These are phyloP conservation scores for Leuctra nigra DNA, from an alignment of 2,888 invertebrate genomes.

Conservation along the genomic window DNA sequence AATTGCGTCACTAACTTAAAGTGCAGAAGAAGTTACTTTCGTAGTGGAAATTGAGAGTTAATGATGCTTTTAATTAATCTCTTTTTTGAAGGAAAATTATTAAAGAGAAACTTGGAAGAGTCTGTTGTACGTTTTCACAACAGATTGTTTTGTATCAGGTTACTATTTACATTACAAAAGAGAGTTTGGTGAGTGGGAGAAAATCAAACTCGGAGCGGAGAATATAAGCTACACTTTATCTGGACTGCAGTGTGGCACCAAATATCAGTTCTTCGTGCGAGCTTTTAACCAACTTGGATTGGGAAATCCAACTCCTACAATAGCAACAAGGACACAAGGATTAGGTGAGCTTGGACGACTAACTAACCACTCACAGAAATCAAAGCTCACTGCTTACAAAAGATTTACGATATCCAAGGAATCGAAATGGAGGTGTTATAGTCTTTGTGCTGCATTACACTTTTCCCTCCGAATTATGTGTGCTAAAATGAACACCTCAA, in stretches of 20 bases:
- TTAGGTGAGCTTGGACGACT: too few species aligned
- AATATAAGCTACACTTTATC: constrained; percentile 29
- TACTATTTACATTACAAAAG: constrained; percentile 32
- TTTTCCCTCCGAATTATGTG: too few species aligned
- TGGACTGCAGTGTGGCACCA: constrained; percentile 32
- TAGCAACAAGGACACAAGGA: constrained; percentile 40
- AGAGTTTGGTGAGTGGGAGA: constrained; percentile 33
- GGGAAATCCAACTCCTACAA: constrained; percentile 36
- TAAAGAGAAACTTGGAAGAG: too few species aligned
- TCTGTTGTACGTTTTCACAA: neutral
- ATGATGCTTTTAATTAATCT: neutral
- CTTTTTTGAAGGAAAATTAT: too few species aligned
- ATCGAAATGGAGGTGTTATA: too few species aligned
- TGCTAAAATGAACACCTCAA: too few species aligned
- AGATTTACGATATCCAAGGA: too few species aligned
- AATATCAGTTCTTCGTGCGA: constrained; percentile 32
- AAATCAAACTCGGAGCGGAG: constrained; percentile 29
- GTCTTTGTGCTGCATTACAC: too few species aligned
- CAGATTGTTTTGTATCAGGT: constrained; percentile 22
- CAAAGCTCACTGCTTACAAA: too few species aligned
- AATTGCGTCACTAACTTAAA: neutral
- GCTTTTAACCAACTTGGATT: constrained; percentile 36
- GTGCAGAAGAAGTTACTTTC: neutral
- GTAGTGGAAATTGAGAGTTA: too few species aligned
- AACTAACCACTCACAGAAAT: too few species aligned